Conservation (phyloP, 2,113 vertebrate species). For the Scophthalmus maximus region DNA sequence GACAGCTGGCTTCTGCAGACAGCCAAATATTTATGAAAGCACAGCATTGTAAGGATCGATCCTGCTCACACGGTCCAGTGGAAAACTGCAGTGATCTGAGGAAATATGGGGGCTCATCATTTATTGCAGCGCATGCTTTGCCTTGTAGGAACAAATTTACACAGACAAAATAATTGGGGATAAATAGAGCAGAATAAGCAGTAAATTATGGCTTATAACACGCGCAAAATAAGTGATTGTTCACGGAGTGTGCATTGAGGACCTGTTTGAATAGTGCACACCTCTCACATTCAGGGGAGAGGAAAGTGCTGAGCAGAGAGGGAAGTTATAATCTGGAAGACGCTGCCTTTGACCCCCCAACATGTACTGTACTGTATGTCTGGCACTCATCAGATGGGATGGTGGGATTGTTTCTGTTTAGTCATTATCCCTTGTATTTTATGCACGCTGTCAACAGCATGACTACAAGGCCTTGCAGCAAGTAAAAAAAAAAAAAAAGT, state of each 20-base stretch:
- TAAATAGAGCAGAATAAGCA: constrained; percentile 33
- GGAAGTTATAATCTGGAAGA: constrained; percentile 16
- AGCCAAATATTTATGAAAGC: constrained; percentile 21
- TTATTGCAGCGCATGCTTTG: constrained; percentile 22
- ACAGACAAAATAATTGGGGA: constrained; percentile 30
- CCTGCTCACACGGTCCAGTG: constrained; percentile 31
- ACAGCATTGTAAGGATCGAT: constrained; percentile 47
- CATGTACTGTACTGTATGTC: constrained; percentile 11
- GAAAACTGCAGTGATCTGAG: constrained; percentile 47
- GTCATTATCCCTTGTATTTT: constrained; percentile 59
- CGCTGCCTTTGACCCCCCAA: background rate
- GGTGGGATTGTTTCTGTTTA: constrained; percentile 59
- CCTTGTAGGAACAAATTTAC: constrained; percentile 28
- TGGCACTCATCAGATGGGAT: constrained; percentile 40
- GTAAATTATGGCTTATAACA: constrained; percentile 12
- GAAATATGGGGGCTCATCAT: constrained; percentile 40
- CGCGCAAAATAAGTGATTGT: constrained; percentile 1
- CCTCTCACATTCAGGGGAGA: constrained; percentile 10
- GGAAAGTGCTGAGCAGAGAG: constrained; percentile 4
- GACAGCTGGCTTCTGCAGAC: constrained; percentile 16
- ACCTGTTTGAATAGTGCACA: background rate
- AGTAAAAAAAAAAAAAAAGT: constrained; percentile 45
- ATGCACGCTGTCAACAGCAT: constrained; percentile 62
- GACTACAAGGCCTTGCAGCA: constrained; percentile 40
- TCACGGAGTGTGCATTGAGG: constrained; percentile 10